Evolutionary conservation across 2,113 vertebrate genomes (phyloP), one percentile per base, ranked within the genome.

Genomic region (Perca schrenkii): DNA sequence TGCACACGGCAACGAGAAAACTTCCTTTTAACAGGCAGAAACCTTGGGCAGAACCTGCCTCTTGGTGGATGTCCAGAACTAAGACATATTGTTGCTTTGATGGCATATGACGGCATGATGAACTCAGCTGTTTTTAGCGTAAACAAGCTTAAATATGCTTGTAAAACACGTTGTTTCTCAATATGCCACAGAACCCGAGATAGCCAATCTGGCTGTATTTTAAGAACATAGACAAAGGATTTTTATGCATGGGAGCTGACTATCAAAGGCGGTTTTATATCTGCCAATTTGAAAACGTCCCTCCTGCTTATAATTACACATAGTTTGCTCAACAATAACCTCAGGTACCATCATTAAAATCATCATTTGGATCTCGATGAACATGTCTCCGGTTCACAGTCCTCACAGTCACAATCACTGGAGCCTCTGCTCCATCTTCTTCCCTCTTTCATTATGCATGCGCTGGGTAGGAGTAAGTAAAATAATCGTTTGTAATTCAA

Each of bases 401-500:
- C 64, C 72, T 54, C 72, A 31, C 74, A 79, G 83, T 86, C 81
- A 74, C 71, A 87, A 83, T 75, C 74, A 74, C 62, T 84, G 79
- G 47, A 86, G 64, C 66, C 62, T 66, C 77, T 74, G 36, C 77
- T 90, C 82, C 58, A 22, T 90, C 78, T 76, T 80, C 80, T 16
- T 56, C 62, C 79, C 78, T 90, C 36, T 63, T 80, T 89, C 84
- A 88, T 89, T 93, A 90, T 93, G 90, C 90, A 92, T 90, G 88
- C 65, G 11, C 83, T 10, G 80, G 82, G 70, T 85, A 92, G 78
- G 88, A 87, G 89, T 90, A 89, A 91, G 89, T 92, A 90, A 93
- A 94, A 94, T 91, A 94, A 94, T 95, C 89, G 95, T 97, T 97
- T 95, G 96, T 98, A 96, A 98, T 96, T 97, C 96, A 97, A 95